phyloP scores from a whole-genome alignment of 2,113 vertebrate species.

The Podilymbus podiceps region DNA sequence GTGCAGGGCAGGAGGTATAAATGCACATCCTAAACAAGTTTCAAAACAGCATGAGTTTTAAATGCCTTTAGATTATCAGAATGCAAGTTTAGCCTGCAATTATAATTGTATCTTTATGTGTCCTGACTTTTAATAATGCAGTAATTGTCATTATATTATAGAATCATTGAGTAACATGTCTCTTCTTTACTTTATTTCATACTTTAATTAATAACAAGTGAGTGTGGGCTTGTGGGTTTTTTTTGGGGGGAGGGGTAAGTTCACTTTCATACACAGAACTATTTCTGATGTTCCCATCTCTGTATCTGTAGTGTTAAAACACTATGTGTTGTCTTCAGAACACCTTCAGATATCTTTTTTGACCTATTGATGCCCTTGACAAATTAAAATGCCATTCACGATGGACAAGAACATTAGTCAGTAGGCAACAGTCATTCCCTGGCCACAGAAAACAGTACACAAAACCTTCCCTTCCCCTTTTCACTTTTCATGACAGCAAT shows the following conservation, averaged over 20 bases:
- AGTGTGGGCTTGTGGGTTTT: background rate
- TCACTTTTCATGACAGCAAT: background rate
- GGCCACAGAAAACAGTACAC: background rate
- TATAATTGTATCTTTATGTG: background rate
- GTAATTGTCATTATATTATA: background rate
- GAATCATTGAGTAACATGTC: background rate
- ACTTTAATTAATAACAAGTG: background rate
- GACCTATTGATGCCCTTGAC: slow-evolving; percentile 40
- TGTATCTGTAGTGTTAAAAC: background rate
- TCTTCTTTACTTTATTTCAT: background rate
- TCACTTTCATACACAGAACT: background rate
- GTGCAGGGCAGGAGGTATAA: background rate
- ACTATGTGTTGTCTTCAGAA: slow-evolving; percentile 8
- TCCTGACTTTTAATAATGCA: background rate
- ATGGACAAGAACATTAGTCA: slow-evolving; percentile 53
- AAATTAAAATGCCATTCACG: slow-evolving; percentile 61
- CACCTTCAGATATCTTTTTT: slow-evolving; percentile 62
- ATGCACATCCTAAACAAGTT: background rate
- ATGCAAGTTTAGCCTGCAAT: background rate
- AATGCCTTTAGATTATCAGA: background rate
- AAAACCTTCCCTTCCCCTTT: background rate
- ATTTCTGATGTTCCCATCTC: background rate
- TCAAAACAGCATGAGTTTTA: background rate
- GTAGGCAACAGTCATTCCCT: background rate
- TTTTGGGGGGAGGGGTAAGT: rapidly evolving